These are phyloP conservation scores for Blennius ocellaris DNA, from an alignment of 2,113 vertebrate genomes.

Conservation along the genomic window DNA sequence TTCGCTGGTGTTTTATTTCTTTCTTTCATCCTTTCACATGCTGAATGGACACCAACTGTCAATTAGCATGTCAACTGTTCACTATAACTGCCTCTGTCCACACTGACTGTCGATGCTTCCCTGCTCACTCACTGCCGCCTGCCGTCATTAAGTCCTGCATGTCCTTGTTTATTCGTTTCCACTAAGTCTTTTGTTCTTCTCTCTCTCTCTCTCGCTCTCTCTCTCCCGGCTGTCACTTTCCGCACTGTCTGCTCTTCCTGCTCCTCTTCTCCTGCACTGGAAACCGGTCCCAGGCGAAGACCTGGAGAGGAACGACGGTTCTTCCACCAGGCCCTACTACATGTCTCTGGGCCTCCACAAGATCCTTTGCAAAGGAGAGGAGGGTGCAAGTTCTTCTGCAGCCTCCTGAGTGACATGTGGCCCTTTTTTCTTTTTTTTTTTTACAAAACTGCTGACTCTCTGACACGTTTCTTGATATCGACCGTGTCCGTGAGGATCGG, in stretches of 20 bases:
- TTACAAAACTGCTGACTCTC: conserved; percentile 51
- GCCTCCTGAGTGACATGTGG: conserved; percentile 72
- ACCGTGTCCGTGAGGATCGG: conserved; percentile 36
- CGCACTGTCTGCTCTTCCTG: conserved; percentile 16
- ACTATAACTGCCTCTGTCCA: background rate
- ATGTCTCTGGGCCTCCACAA: conserved; percentile 92
- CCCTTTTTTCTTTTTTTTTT: conserved; percentile 15
- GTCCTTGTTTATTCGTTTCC: conserved; percentile 23
- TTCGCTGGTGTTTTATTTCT: conserved; percentile 58
- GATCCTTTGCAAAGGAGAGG: conserved; percentile 90
- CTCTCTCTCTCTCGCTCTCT: conserved; percentile 55
- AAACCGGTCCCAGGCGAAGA: conserved; percentile 90
- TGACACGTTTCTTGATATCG: conserved; percentile 57
- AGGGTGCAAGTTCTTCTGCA: conserved; percentile 83
- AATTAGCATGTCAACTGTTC: background rate
- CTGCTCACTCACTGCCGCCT: conserved; percentile 7
- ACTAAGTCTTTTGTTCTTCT: conserved; percentile 55
- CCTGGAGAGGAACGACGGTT: conserved; percentile 95
- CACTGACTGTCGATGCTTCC: conserved; percentile 4
- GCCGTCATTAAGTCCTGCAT: conserved; percentile 39
- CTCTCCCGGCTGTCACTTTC: conserved; percentile 21
- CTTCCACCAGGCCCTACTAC: conserved; percentile 93
- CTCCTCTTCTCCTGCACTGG: conserved; percentile 20
- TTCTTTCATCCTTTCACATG: background rate
- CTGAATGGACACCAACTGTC: background rate